Base-by-base conservation (phyloP, 2,888 invertebrate genomes). In the Lepidonotus clava region DNA sequence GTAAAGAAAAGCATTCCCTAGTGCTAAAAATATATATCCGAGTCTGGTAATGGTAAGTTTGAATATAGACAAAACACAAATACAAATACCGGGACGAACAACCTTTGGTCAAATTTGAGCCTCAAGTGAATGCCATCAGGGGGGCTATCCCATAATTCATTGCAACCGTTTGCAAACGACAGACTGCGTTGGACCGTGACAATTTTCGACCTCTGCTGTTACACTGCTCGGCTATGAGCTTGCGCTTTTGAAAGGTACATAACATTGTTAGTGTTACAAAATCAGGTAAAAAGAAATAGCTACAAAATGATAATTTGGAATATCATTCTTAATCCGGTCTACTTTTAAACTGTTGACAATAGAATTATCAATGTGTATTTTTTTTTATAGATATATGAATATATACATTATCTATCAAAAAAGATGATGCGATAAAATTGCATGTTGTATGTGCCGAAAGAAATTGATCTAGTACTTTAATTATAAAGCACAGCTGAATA, bases 71-170 rank as follows among this genome's bases (percentile, higher is more conserved):
- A 66, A 84, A 66, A 84, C 66, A 67, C 61, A 84, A 83, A 84
- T 67, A 84, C 84, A 84, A 84, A 84, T 84, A 84, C 84, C 84
- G 56, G 84, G 67, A 51, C 61, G 67, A 84, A 51, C 51, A 84
- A 51, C 84, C 56, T 84, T 66, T 84, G 84, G 56, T 56, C 84
- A 84, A 66, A 84, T 84, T 84, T 84, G 84, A 56, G 53, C 83
- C 38, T 83, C 83, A 56, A 83, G 83, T 83, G 53, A 28, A 56
- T 83, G 83, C 83, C 83, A 83, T 34, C 83, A 56, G 83, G 53
- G 83, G 83, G 56, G 28, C 34, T 83, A 83, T 32, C 83, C 83
- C 83, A 83, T 56, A 83, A 83, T 53, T 32, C 83, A 56, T 83
- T 83, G 83, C 83, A 56, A 83, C 83, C 53, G 56, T 83, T 80